Conservation (phyloP, 1,140 invertebrate genomes). For the Achroia grisella region DNA sequence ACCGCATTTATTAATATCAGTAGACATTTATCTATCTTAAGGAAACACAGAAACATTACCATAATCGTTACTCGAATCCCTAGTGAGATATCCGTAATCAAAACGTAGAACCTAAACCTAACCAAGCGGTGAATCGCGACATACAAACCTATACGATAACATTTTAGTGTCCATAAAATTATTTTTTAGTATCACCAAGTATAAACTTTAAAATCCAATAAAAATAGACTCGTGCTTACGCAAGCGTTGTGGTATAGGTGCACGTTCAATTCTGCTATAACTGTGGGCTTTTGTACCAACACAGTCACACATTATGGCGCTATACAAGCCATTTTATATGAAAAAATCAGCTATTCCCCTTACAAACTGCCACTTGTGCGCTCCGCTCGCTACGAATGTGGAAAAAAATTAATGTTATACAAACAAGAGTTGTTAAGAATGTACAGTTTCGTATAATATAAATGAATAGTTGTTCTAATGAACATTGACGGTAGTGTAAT, state of each 20-base stretch:
- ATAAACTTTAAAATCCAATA: conserved; percentile 25
- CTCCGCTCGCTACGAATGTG: conserved; percentile 13
- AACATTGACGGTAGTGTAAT: no score
- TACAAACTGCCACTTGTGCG: conserved; percentile 30
- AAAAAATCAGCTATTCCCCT: conserved; percentile 42
- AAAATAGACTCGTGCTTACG: conserved; percentile 19
- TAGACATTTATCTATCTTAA: no score
- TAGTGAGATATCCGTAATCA: no score
- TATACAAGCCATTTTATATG: conserved; percentile 30
- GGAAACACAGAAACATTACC: no score
- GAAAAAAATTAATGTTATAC: conserved; percentile 1
- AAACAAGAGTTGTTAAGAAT: neutral
- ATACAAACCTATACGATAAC: conserved; percentile 1
- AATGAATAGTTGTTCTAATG: no score
- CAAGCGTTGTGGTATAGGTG: conserved; percentile 10
- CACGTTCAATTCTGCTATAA: conserved; percentile 28
- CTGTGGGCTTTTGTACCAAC: conserved; percentile 19
- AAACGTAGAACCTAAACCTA: no score
- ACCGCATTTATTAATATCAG: no score
- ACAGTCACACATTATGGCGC: conserved; percentile 21
- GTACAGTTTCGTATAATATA: neutral
- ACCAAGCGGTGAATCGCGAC: neutral
- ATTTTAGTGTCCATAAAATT: conserved; percentile 17
- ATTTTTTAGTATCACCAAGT: conserved; percentile 14
- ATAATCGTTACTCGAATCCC: no score